Conservation (phyloP, 2,888 invertebrate species). For the Sarcophaga caerulescens region DNA sequence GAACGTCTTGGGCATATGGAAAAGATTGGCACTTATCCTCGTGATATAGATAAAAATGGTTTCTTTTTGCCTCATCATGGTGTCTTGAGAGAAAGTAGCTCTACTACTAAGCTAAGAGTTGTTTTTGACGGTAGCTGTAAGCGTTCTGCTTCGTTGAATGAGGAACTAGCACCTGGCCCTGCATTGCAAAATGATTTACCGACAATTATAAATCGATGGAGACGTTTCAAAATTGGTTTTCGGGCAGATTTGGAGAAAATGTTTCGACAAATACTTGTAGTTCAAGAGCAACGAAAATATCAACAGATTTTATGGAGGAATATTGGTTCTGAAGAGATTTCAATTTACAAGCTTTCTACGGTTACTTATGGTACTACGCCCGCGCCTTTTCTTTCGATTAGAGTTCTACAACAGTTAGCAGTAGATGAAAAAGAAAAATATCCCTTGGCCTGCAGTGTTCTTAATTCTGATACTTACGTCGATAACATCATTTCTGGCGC, state of each 20-base stretch:
- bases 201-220: conserved; percentile 45
- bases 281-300: conserved; percentile 42
- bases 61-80: conserved; percentile 56
- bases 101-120: conserved; percentile 49
- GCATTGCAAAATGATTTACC: conserved; percentile 61
- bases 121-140: conserved; percentile 59
- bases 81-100: conserved; percentile 38
- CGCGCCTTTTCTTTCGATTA: conserved; percentile 62
- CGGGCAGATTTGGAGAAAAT: conserved; percentile 64
- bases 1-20: conserved; percentile 36
- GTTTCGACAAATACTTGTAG: conserved; percentile 59
- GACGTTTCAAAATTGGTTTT: conserved; percentile 56
- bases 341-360: conserved; percentile 50
- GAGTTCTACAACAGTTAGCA: conserved; percentile 60
- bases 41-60: conserved; percentile 16
- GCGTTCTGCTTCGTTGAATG: conserved; percentile 34
- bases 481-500: conserved; percentile 51
- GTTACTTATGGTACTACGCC: too few species aligned
- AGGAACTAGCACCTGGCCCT: conserved; percentile 53
- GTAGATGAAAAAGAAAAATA: conserved; percentile 42
- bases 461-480: conserved; percentile 46
- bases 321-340: conserved; percentile 14
- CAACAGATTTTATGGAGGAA: conserved; percentile 58
- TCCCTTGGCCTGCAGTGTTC: conserved; percentile 45
- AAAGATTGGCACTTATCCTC: conserved; percentile 28